Conservation (phyloP, 1,140 invertebrate genomes). For the Drosophila repleta region DNA sequence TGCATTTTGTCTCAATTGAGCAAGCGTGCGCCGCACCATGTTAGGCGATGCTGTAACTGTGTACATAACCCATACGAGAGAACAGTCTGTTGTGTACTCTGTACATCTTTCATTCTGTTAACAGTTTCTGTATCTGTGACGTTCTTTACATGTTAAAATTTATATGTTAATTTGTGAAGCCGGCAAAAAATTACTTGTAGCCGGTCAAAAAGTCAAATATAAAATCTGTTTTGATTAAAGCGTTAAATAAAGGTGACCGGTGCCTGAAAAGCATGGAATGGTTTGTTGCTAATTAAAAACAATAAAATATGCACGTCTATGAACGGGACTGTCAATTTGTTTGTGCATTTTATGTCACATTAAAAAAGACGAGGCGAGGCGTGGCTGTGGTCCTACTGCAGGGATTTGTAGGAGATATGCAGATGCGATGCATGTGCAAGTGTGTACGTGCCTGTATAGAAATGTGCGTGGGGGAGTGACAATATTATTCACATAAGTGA, state of each 20-base stretch:
- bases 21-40: not conserved
- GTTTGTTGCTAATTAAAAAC: not conserved
- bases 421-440: not conserved
- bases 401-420: slow-evolving; percentile 18
- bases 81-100: slow-evolving; percentile 7
- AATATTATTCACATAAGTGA: too few species aligned
- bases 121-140: slow-evolving; percentile 13
- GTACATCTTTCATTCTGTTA: slow-evolving; percentile 12
- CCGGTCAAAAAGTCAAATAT: slow-evolving; percentile 17
- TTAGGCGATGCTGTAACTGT: not conserved
- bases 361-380: slow-evolving; percentile 17
- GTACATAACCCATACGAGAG: not conserved
- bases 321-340: not conserved
- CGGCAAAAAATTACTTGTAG: slow-evolving; percentile 15
- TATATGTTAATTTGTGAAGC: slow-evolving; percentile 21
- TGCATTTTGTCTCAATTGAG: not conserved
- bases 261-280: not conserved
- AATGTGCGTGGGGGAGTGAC: not conserved
- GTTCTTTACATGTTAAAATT: slow-evolving; percentile 14
- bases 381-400: slow-evolving; percentile 9
- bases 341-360: slow-evolving; percentile 6
- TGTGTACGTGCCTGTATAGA: not conserved
- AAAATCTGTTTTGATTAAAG: not conserved
- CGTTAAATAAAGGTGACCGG: not conserved
- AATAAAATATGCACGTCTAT: not conserved